Evolutionary conservation across 1,140 invertebrate genomes (phyloP).

Genomic region (Aphis gossypii): DNA sequence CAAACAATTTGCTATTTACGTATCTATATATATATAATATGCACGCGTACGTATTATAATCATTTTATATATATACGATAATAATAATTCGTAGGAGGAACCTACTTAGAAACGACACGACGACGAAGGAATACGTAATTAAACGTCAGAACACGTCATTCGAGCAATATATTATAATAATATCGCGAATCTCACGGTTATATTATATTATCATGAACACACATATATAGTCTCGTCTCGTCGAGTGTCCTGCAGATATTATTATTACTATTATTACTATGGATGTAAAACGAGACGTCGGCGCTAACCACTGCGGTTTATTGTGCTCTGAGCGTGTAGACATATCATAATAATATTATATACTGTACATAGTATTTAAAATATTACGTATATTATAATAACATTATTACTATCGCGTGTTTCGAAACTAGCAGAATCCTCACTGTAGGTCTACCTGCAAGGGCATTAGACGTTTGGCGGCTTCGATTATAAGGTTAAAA

Average conservation of each 20-base stretch:
- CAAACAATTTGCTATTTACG: neutral
- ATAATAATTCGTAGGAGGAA: neutral
- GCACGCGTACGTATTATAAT: neutral
- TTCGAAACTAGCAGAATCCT: neutral
- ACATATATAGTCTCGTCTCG: neutral
- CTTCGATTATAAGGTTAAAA: neutral
- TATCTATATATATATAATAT: neutral
- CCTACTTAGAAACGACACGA: neutral
- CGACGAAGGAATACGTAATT: neutral
- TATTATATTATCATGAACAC: neutral
- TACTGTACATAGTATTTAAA: neutral
- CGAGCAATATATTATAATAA: neutral
- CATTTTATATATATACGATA: neutral
- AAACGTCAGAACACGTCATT: neutral
- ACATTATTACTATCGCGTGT: conserved; percentile 2
- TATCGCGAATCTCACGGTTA: neutral
- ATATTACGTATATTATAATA: neutral
- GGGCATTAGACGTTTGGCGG: neutral
- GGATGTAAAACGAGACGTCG: neutral
- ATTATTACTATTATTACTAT: neutral
- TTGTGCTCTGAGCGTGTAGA: neutral
- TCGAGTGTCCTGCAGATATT: neutral
- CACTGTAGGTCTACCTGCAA: neutral
- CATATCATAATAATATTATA: neutral
- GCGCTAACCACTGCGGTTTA: neutral